A percentile compares a stretch with the other conserved stretches of the same genome.
Evolutionary conservation across 2,888 invertebrate species (phyloP).

Genomic region (Orthosia gothica): DNA sequence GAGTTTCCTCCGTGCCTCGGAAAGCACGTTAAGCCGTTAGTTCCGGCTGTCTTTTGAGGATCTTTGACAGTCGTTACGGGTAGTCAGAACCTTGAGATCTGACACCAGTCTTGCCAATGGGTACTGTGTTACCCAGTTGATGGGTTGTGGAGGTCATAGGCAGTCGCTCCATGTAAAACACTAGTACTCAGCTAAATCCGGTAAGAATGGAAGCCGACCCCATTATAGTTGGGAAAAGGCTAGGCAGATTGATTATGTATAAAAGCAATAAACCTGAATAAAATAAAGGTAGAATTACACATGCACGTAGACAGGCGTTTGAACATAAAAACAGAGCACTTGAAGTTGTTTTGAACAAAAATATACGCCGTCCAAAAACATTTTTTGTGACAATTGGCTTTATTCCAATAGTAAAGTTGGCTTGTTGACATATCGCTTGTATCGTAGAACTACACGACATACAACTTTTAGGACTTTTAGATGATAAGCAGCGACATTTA

Average conservation of each 20-base stretch:
- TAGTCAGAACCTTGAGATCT: too few relatives aligned
- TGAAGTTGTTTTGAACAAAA: conserved; percentile 52
- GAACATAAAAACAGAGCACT: conserved; percentile 47
- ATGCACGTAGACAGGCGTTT: conserved; percentile 17
- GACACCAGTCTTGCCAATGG: too few relatives aligned
- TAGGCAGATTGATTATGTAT: neutral
- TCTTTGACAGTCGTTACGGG: too few relatives aligned
- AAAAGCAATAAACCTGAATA: neutral
- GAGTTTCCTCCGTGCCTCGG: too few relatives aligned
- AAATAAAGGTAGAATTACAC: conserved; percentile 1
- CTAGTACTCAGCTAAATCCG: too few relatives aligned
- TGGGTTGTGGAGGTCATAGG: too few relatives aligned
- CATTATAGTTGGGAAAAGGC: too few relatives aligned
- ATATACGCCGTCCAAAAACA: conserved; percentile 38
- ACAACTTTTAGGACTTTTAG: conserved; percentile 53
- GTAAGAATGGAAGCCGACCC: too few relatives aligned
- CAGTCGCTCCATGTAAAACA: too few relatives aligned
- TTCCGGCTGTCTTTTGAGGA: too few relatives aligned
- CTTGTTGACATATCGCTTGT: conserved; percentile 56
- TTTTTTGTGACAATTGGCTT: conserved; percentile 58
- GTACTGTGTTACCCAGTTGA: too few relatives aligned
- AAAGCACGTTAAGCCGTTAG: too few relatives aligned
- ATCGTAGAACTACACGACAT: conserved; percentile 26
- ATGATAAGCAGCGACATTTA: conserved; percentile 47
- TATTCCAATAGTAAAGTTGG: conserved; percentile 59